These are phyloP conservation scores for Psittacus erithacus DNA, from an alignment of 2,113 vertebrate genomes.

Conservation along the genomic window DNA sequence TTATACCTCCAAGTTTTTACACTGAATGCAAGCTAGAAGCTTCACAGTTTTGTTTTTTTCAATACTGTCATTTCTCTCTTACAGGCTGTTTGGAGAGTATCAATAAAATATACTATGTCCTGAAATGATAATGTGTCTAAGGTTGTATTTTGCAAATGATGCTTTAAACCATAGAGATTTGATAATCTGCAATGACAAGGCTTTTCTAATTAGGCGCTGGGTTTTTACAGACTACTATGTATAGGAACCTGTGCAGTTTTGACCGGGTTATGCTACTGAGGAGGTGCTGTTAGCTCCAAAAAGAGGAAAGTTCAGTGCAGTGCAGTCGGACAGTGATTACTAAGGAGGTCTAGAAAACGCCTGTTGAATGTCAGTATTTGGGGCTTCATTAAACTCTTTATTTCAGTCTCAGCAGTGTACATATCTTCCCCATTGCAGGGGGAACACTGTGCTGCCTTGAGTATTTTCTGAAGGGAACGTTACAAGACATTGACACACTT, in stretches of 20 bases:
- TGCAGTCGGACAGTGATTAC: neutral
- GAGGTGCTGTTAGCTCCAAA: neutral
- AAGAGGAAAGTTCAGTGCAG: neutral
- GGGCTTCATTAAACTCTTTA: neutral
- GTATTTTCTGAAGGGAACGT: neutral
- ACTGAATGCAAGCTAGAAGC: slow-evolving; percentile 76
- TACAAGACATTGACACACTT: neutral
- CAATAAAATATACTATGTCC: slow-evolving; percentile 63
- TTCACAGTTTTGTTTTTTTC: slow-evolving; percentile 28
- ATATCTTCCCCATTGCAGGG: neutral
- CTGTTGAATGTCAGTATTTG: neutral
- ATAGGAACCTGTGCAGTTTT: neutral
- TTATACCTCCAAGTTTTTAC: slow-evolving; percentile 79
- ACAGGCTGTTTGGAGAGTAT: slow-evolving; percentile 45
- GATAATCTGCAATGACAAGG: neutral
- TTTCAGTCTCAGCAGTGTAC: neutral
- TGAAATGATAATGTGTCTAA: neutral
- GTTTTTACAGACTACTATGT: fast-evolving
- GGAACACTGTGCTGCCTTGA: fast-evolving
- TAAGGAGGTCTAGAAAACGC: neutral
- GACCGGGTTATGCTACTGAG: neutral
- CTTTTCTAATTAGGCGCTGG: neutral
- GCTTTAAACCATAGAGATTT: neutral
- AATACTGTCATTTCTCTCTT: slow-evolving; percentile 5
- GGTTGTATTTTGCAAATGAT: neutral